Conservation (phyloP, 2,113 vertebrate species). For the Himantopus leucocephalus region DNA sequence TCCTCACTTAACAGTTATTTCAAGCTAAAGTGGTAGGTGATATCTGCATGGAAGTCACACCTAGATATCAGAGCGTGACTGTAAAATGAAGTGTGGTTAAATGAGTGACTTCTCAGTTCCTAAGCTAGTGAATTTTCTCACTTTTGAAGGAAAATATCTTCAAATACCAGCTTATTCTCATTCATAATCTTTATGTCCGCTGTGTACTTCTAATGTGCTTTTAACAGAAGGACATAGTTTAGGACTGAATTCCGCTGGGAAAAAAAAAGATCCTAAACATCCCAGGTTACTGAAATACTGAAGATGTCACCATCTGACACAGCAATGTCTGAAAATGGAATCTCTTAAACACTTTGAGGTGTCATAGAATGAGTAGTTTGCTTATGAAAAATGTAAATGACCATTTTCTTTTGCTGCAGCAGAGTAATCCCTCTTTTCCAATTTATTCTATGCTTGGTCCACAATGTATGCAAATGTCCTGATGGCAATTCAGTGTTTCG, state of each 20-base stretch:
- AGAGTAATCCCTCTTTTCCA: not conserved
- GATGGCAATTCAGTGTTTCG: not conserved
- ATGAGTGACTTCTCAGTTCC: not conserved
- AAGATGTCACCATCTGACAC: not conserved
- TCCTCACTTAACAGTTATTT: not conserved
- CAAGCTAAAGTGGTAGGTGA: not conserved
- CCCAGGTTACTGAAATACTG: not conserved
- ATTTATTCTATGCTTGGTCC: not conserved
- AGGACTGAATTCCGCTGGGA: not conserved
- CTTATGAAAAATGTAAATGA: not conserved
- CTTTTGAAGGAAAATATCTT: not conserved
- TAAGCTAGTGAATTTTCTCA: not conserved
- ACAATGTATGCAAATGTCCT: not conserved
- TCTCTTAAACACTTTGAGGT: not conserved
- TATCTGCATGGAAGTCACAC: not conserved
- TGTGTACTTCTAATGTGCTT: not conserved
- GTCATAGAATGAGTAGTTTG: not conserved
- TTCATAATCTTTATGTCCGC: not conserved
- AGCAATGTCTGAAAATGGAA: not conserved
- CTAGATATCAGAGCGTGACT: not conserved
- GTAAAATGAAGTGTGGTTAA: not conserved
- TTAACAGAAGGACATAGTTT: not conserved
- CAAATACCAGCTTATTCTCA: not conserved
- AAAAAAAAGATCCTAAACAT: not conserved
- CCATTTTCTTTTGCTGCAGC: not conserved